phyloP scores from a whole-genome alignment of 2,888 invertebrate species.

The Bursaphelenchus okinawaensis region DNA sequence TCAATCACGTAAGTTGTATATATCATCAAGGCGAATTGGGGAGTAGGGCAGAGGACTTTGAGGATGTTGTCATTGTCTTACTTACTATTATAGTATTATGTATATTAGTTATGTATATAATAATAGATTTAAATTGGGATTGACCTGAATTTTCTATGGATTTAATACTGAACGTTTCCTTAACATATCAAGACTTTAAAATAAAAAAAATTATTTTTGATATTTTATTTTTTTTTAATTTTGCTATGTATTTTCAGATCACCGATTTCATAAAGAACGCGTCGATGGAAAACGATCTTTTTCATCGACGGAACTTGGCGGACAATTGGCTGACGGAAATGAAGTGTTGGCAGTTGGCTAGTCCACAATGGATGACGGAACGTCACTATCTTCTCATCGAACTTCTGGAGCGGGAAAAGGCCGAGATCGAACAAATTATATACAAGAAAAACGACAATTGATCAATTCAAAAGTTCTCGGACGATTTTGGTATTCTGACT shows the following conservation, averaged over 20 bases:
- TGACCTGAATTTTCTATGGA: no score
- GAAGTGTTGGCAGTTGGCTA: background rate
- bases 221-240: no score
- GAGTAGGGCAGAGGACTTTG: no score
- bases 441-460: background rate
- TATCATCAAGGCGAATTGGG: no score
- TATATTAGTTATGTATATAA: no score
- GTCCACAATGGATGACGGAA: background rate
- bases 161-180: no score
- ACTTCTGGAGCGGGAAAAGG: slow-evolving; percentile 67
- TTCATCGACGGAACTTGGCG: background rate
- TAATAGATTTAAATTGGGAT: no score
- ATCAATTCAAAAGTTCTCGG: background rate
- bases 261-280: background rate
- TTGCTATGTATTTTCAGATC: background rate
- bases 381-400: slow-evolving; percentile 69
- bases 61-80: no score
- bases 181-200: no score
- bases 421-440: slow-evolving; percentile 65
- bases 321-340: background rate
- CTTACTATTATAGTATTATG: no score
- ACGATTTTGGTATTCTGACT: background rate
- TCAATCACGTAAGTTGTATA: background rate
- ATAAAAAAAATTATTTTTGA: no score
- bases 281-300: background rate